Base-by-base conservation (phyloP, 2,888 invertebrate species). In the Monopis laevigella region DNA sequence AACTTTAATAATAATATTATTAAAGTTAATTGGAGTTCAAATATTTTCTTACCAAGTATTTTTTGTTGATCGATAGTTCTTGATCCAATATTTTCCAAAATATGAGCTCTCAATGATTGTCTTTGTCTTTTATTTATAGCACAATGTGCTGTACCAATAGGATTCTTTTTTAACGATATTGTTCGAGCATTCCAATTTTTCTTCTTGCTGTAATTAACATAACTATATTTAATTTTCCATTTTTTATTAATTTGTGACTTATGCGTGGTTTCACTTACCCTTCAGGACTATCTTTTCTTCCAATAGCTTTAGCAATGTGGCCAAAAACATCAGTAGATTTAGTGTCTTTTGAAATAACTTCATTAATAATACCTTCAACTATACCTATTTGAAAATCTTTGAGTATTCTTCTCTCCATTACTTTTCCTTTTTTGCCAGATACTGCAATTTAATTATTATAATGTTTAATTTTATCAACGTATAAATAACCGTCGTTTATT, bases 311-410 rank as follows among this genome's bases (percentile, higher is more conserved):
- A 1, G 93, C 93, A 41, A 94, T 87, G 51, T 92, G 90, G 42
- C 88, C 86, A 66, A 94, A 94, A 0, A 94, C 89, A 59, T 93
- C 93, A 48, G 88, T 88, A 0, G 88, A 85, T 13, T 86, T 86
- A 46, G 86, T 87, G 14, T 86, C 86, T n/a, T 67, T 77, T 1
- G 83, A 83, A 45, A 88, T 85, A 36, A 88, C 89, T 48, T 91
- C 90, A 48, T 86, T 88, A 17, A 90, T 86, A 24, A 93, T 85
- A 2, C 89, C 91, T 59, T 93, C 93, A 1, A 93, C 92, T 41
- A 92, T 88, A 8, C 93, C 93, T 48, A 94, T 93, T 59, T 93
- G 93, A 86, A 94, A 94, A 72, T 94, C 93, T 62, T 93, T 93
- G 40, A 93, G 82, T 11, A 94, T 86, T 24, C 93, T 84, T 12